Conservation (phyloP, 2,797 vertebrate genomes). For the Sebastes elongatus region DNA sequence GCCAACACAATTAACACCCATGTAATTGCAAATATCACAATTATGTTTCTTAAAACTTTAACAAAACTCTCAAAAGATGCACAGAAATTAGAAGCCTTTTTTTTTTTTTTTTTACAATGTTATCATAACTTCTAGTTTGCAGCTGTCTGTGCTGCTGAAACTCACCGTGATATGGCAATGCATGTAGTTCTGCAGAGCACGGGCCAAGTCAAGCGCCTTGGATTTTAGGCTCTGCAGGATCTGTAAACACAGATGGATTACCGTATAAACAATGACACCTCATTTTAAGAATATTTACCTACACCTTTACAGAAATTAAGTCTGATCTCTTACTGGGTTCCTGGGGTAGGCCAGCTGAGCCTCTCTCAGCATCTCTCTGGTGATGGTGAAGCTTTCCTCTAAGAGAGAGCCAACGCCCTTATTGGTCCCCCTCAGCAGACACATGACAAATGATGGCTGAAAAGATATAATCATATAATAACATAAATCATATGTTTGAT, state of each 20-base stretch:
- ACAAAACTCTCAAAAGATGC: background rate
- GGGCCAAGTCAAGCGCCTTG: conserved; percentile 74
- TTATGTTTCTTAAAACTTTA: background rate
- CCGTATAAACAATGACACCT: background rate
- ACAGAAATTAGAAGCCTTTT: background rate
- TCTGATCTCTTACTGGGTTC: conserved; percentile 70
- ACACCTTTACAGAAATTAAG: background rate
- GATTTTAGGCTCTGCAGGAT: conserved; percentile 78
- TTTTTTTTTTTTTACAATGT: background rate
- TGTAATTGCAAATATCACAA: background rate
- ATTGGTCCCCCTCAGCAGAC: conserved; percentile 80
- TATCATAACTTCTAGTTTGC: background rate
- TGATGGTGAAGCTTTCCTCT: conserved; percentile 76
- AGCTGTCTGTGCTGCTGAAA: conserved; percentile 1
- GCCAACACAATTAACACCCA: background rate
- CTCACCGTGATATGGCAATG: conserved; percentile 84
- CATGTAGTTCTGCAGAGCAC: conserved; percentile 82
- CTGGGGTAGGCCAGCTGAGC: conserved; percentile 76
- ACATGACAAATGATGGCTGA: conserved; percentile 54
- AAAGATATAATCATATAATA: background rate
- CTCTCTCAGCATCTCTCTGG: conserved; percentile 78
- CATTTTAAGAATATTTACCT: background rate
- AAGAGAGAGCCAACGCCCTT: conserved; percentile 84
- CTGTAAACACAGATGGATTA: conserved; percentile 56
- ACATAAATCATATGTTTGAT: background rate